Conservation (phyloP, 1,140 invertebrate genomes). For the Cydia fagiglandana region DNA sequence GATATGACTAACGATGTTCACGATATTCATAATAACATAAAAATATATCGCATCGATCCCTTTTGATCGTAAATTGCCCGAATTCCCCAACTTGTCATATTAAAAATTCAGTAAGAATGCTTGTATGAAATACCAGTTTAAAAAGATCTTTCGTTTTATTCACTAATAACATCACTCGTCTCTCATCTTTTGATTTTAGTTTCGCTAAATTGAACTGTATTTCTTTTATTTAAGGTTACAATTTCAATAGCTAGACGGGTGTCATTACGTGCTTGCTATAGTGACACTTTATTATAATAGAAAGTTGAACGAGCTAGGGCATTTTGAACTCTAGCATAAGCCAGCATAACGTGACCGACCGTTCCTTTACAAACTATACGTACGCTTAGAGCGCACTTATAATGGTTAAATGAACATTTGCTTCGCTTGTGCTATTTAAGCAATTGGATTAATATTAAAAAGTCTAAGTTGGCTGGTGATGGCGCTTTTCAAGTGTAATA, state of each 20-base stretch:
- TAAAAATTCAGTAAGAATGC: constrained; percentile 24
- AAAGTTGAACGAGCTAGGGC: not conserved
- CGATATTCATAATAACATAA: not conserved
- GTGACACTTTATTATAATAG: not conserved
- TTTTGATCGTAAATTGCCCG: constrained; percentile 19
- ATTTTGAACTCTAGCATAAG: not conserved
- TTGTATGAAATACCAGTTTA: not conserved
- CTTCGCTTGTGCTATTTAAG: not conserved
- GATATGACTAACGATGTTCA: not conserved
- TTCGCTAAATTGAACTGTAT: not conserved
- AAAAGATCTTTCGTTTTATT: not conserved
- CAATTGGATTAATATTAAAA: not conserved
- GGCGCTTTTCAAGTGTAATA: constrained; percentile 12
- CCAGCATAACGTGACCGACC: not conserved
- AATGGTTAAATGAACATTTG: not conserved
- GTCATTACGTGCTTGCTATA: not conserved
- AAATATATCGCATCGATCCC: not conserved
- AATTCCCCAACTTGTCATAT: constrained; percentile 22
- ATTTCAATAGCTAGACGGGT: not conserved
- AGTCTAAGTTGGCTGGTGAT: not conserved
- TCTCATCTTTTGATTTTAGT: not conserved
- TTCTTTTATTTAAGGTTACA: not conserved
- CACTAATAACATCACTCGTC: not conserved
- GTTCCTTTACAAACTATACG: not conserved
- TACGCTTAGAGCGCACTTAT: not conserved